Evolutionary conservation across 2,888 invertebrate genomes (phyloP), one percentile per base, ranked within the genome.

Genomic region (Junonia oenone): DNA sequence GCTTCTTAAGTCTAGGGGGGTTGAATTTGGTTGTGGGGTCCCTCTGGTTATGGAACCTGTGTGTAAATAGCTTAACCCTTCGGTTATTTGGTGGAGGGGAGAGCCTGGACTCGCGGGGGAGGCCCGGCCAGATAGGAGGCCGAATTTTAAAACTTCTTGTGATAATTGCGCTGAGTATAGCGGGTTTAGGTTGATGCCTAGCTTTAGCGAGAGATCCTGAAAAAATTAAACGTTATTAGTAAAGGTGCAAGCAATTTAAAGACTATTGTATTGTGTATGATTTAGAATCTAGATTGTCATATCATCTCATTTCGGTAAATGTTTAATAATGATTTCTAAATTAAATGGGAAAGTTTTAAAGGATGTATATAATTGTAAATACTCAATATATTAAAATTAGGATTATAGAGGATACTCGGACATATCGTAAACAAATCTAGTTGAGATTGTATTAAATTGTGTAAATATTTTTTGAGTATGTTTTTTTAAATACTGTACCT

Each of bases 11-110:
- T 92, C 92, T 51, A 92, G 68, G 1, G 92, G 92, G 0, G 92
- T 83, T 0, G 91, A 82, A 14, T 85, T 89, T 0, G 91, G 88
- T 56, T 92, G 91, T 0, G 95, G 95, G 0, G 95, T 95, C 6
- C 96, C 87, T 59, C 87, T 61, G 0, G 87, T 88, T 52, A 96
- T 96, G 2, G 95, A 95, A 0, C 95, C 92, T 0, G 96, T 96
- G 69, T 94, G 95, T 13, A 95, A 79, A 37, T 93, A 95, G 70
- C 95, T 95, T 4, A 96, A 91, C 8, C 95, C 95, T 58, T 88
- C 91, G 0, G 91, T 92, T 46, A 92, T 92, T 68, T 94, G 94
- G 71, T 94, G 94, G 45, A 94, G 83, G 0, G 94, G 94, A 0
- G 85, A 82, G 3, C 81, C 79, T 0, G 14, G 86, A 71, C 62